Base-by-base conservation (phyloP, 2,113 vertebrate genomes). In the Ochotona princeps region DNA sequence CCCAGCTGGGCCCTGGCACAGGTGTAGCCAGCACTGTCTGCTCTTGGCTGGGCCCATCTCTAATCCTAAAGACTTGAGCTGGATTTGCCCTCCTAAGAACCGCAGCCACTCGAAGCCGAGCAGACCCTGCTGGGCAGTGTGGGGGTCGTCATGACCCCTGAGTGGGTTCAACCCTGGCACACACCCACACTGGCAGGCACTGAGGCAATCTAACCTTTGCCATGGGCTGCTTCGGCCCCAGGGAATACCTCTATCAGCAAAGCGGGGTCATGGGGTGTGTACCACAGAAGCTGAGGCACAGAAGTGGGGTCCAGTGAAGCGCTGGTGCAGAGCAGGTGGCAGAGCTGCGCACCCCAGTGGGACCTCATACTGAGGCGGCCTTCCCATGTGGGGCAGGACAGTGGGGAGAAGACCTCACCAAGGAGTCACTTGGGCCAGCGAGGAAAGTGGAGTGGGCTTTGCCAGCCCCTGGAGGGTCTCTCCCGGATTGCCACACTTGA, bases 211-310 rank as follows among this genome's bases (percentile, higher is more conserved):
- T 6, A 14, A 1, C 47, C 9, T 73, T 35, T 26, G 25, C 7
- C 2, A 25, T 35, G 35, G 18, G n/a, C 15, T 30, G 15, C 1
- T 25, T 14, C 3, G 5, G 5, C 0, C 0, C 30, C 0, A 0
- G 2, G 25, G 21, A 1, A 28, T 11, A 61, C 26, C 44, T 12
- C 44, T 12, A 35, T 76, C 23, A 6, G 2, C 32, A 6, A 25
- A 66, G 51, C 65, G 17, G 85, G 60, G 15, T 63, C 2, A 0
- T 0, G 9, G 26, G 49, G 38, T 8, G 23, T 26, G 28, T 47
- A 1, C 1, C 66, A 35, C 17, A 49, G 91, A 93, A 78, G 91
- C 69, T 0, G 63, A 91, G 83, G 70, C 75, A 14, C 9, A 44
- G 38, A 44, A 44, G 38, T 44, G 38, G 38, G 38, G 38, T 44